These are phyloP conservation scores for Scaptomyza montana DNA, from an alignment of 1,140 invertebrate genomes.

Conservation along the genomic window DNA sequence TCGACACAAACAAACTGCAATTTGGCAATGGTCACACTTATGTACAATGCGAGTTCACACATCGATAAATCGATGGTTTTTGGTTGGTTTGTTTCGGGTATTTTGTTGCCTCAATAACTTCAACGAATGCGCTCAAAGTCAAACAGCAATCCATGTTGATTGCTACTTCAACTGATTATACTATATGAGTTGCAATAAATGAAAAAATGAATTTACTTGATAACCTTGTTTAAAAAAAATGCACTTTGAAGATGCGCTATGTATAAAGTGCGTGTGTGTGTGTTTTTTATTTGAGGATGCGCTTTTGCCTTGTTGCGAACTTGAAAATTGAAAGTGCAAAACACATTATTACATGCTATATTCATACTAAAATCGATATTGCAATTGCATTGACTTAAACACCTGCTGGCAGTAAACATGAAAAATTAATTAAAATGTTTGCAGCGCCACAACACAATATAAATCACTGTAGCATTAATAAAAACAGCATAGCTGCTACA, in stretches of 20 bases:
- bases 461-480: constrained; percentile 26
- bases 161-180: constrained; percentile 18
- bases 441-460: constrained; percentile 22
- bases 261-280: constrained; percentile 25
- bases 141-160: constrained; percentile 42
- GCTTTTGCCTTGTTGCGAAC: constrained; percentile 43
- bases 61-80: constrained; percentile 22
- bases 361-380: constrained; percentile 22
- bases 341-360: constrained; percentile 12
- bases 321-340: constrained; percentile 46
- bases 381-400: constrained; percentile 24
- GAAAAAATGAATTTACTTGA: constrained; percentile 65
- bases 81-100: constrained; percentile 22
- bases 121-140: constrained; percentile 72
- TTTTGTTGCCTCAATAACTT: constrained; percentile 63
- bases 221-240: constrained; percentile 55
- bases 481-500: not conserved
- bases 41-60: constrained; percentile 57
- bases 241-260: constrained; percentile 43
- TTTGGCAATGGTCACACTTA: constrained; percentile 75
- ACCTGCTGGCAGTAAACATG: constrained; percentile 35
- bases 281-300: constrained; percentile 14
- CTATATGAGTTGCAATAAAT: constrained; percentile 37
- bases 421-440: constrained; percentile 42
- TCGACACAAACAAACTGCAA: constrained; percentile 33